Conservation (phyloP, 30 jellyfish, hydroid and myxozoan species). For the Cassiopea andromeda region DNA sequence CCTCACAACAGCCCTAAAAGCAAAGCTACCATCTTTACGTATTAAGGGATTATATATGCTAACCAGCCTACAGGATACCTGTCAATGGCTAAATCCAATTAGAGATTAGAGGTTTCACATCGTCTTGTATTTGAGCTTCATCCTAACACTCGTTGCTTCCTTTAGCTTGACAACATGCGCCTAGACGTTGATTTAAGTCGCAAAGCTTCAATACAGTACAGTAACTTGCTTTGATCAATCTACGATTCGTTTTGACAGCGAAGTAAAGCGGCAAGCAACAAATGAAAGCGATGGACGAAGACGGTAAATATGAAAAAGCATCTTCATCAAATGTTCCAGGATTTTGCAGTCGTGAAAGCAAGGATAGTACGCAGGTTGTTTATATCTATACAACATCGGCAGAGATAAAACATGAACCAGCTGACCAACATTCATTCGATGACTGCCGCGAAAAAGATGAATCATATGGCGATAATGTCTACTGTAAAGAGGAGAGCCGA, state of each 20-base stretch:
- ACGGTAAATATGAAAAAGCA: slow-evolving; percentile 38
- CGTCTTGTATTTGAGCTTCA: slow-evolving; percentile 80
- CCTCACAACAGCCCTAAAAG: slow-evolving; percentile 85
- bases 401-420: slow-evolving; percentile 67
- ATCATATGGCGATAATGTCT: slow-evolving; percentile 1
- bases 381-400: slow-evolving; percentile 39
- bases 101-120: slow-evolving; percentile 81
- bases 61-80: slow-evolving; percentile 89
- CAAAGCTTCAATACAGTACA: slow-evolving; percentile 42
- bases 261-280: not conserved
- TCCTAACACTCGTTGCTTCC: slow-evolving; percentile 74
- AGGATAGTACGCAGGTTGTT: slow-evolving; percentile 68
- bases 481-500: slow-evolving; percentile 35
- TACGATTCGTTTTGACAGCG: slow-evolving; percentile 10
- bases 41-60: slow-evolving; percentile 76
- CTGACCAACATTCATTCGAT: slow-evolving; percentile 42
- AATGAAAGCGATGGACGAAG: slow-evolving; percentile 42
- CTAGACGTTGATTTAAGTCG: slow-evolving; percentile 58
- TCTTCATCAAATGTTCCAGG: slow-evolving; percentile 16
- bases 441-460: slow-evolving; percentile 26
- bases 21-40: slow-evolving; percentile 86
- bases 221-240: slow-evolving; percentile 46
- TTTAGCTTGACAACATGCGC: slow-evolving; percentile 68
- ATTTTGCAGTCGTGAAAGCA: slow-evolving; percentile 34
- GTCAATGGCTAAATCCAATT: slow-evolving; percentile 82